Base-by-base conservation (phyloP, 2,113 vertebrate species). In the Mustelus asterias region DNA sequence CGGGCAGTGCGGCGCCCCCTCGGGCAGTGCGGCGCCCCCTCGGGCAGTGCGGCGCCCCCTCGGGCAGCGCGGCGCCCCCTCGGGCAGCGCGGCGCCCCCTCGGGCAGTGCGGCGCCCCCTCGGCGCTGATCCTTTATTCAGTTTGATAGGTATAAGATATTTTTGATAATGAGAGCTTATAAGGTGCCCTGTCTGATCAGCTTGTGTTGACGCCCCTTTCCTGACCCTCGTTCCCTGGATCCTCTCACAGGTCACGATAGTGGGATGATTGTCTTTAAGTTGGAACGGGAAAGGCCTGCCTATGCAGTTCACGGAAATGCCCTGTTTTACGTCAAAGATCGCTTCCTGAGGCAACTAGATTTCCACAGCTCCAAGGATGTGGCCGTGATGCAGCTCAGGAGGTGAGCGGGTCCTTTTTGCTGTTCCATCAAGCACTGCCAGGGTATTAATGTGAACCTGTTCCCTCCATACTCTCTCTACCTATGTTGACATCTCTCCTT, bases 281-380 rank as follows among this genome's bases (percentile, higher is more conserved):
- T 99, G 97, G 99, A 99, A 96, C 97, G 99, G 0, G 99, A 99
- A 97, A 97, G 99, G 0, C 99, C 99, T 0, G 99, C 99, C 0
- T 99, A 99, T 0, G 99, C 99, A 0, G 99, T 99, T 33, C 98
- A 99, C 0, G 98, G 98, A 0, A 99, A 99, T 96, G 97, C 98
- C 97, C 97, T 99, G 1, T 99, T 98, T 96, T 99, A 99, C 0
- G 99, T 99, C 83, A 99, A 99, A 97, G 99, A 99, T 96, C 98
- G 99, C 0, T 99, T 99, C 97, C 98, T 99, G 41, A 98, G 98
- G 2, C 99, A 99, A 96, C 97, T 99, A 1, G 99, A 99, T 96
- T 99, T 99, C 98, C 98, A 98, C 97, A 99, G 98, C 97, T 99
- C 99, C 96, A 99, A 99, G 96, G 99, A 99, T 1, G 99, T 98